Evolutionary conservation across 2,888 invertebrate species (phyloP).

Genomic region (Azorinus chamasolen): DNA sequence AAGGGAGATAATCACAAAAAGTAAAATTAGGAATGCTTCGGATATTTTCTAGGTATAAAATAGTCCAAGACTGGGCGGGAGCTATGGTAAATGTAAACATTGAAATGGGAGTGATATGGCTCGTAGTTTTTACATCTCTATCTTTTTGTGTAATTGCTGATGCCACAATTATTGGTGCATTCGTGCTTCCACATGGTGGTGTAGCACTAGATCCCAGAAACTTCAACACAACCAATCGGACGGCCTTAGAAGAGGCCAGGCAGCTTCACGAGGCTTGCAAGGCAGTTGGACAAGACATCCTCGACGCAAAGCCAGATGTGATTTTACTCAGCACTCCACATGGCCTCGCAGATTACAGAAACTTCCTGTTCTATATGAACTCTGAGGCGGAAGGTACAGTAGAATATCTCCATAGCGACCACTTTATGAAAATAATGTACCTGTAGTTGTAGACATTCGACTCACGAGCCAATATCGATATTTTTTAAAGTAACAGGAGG

Average conservation of each 20-base stretch:
- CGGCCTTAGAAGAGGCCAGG: slow-evolving; percentile 64
- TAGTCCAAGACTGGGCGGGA: no score
- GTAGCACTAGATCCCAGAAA: slow-evolving; percentile 68
- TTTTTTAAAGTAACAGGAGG: no score
- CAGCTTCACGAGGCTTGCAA: slow-evolving; percentile 65
- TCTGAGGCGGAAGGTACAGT: slow-evolving; percentile 37
- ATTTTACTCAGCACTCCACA: slow-evolving; percentile 73
- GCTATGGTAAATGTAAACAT: no score
- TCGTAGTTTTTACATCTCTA: no score
- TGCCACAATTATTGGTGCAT: slow-evolving; percentile 57
- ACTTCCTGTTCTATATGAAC: slow-evolving; percentile 71
- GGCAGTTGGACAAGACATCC: slow-evolving; percentile 61
- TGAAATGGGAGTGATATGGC: no score
- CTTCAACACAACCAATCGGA: slow-evolving; percentile 71
- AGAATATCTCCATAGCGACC: no score
- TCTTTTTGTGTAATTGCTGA: background rate
- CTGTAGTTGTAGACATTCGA: no score
- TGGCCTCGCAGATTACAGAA: slow-evolving; percentile 68
- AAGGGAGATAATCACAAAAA: no score
- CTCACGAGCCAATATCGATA: no score
- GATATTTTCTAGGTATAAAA: no score
- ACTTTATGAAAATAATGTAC: no score
- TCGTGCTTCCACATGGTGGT: slow-evolving; percentile 73
- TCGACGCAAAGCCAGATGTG: slow-evolving; percentile 58
- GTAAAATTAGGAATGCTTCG: no score